Evolutionary conservation across 2,888 invertebrate genomes (phyloP), one percentile per base, ranked within the genome.

Genomic region (Lingula anatina): DNA sequence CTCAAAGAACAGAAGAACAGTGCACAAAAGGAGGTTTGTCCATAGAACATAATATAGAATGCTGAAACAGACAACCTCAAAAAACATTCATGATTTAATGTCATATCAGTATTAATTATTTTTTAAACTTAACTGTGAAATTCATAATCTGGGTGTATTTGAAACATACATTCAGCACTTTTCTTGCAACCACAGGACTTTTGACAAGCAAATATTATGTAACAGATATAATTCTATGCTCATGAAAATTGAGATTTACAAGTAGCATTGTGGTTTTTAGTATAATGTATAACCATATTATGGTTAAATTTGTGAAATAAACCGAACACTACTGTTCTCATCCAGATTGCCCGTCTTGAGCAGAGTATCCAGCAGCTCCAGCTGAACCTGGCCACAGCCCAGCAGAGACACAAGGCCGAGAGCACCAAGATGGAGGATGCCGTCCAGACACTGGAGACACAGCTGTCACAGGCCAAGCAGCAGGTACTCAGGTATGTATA

Each of bases 381-480:
- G 58, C 53, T 70, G 46, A 71, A 70, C 57, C 61, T 73, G 43
- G 66, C 71, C 5, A 64, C 71, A 9, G 59, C 70, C 21, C 68
- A 70, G 46, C 71, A 73, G 55, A 60, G 66, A 5, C 69, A 70
- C 58, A 70, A 70, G 53, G 56, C 66, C 12, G 72, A 73, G 45
- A 58, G 59, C 1, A 59, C 60, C 2, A 61, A 66, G 55, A 54
- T 49, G 18, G 66, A 66, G 31, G 55, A 71, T 25, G 47, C 50
- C 2, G 46, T 49, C 26, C 44, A 44, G 44, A 27, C 20, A 28
- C 37, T 49, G 43, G 65, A 65, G 38, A 46, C 63, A 12, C 39
- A n/a, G n/a, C n/a, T n/a, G n/a, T n/a, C n/a, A n/a, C 64, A 61
- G 53, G 55, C 62, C 25, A 56, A 62, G 9, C 59, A 61, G 27